A percentile compares a stretch with the other conserved stretches of the same genome.
These are phyloP conservation scores for Smittia sp. DNA, from an alignment of 2,888 invertebrate species.

Conservation along the genomic window DNA sequence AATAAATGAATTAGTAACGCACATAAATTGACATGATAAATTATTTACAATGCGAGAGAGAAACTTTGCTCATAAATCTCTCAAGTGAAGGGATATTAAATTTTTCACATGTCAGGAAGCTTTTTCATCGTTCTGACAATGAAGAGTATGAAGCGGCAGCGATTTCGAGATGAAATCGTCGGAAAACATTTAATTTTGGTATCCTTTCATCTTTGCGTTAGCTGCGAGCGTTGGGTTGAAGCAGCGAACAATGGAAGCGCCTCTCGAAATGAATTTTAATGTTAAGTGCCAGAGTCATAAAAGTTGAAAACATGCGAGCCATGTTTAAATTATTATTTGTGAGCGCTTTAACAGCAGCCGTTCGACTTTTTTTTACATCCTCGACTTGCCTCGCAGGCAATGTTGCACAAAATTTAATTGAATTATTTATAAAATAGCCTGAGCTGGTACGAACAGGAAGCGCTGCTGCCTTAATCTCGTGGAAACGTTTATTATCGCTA, in stretches of 20 bases:
- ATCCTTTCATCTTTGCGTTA: background rate
- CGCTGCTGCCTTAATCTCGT: background rate
- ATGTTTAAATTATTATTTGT: slow-evolving; percentile 15
- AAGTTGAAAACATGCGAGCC: slow-evolving; percentile 25
- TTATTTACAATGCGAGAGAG: slow-evolving; percentile 5
- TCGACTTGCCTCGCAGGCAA: background rate
- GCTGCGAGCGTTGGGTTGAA: too few relatives aligned
- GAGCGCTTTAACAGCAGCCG: slow-evolving; percentile 3
- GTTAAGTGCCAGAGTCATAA: background rate
- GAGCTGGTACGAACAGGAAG: background rate
- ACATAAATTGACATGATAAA: slow-evolving; percentile 18
- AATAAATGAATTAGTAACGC: slow-evolving; percentile 9
- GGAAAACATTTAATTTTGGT: background rate
- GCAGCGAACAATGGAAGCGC: too few relatives aligned
- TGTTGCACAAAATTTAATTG: slow-evolving; percentile 29
- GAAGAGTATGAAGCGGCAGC: background rate
- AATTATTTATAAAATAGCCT: slow-evolving; percentile 32
- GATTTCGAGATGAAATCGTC: background rate
- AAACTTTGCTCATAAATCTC: slow-evolving; percentile 8
- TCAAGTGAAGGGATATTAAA: background rate
- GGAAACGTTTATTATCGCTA: background rate
- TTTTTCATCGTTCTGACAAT: slow-evolving; percentile 2
- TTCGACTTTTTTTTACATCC: background rate
- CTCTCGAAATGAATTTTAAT: background rate
- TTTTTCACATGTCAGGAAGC: background rate